Conservation (phyloP, 2,888 invertebrate genomes). For the Sclerodermus sp. region DNA sequence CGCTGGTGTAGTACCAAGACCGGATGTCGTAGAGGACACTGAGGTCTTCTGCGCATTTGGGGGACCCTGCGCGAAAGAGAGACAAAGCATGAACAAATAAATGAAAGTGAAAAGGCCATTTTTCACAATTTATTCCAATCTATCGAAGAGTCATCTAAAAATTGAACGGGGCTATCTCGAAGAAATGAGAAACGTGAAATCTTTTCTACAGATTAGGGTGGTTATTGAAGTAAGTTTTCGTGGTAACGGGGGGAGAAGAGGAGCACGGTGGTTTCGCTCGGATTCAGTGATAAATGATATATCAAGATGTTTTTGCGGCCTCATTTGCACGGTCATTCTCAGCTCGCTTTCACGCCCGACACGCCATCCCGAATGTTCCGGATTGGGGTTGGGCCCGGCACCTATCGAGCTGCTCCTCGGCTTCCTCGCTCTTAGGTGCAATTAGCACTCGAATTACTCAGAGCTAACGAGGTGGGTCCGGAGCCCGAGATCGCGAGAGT, state of each 20-base stretch:
- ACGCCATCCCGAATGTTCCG: constrained; percentile 28
- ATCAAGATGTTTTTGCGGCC: constrained; percentile 35
- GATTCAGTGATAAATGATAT: constrained; percentile 33
- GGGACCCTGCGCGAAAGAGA: too few species aligned
- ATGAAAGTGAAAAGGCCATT: too few species aligned
- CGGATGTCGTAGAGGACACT: constrained; percentile 60
- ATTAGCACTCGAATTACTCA: constrained; percentile 56
- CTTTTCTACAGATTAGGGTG: too few species aligned
- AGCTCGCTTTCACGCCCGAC: constrained; percentile 31
- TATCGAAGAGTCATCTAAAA: too few species aligned
- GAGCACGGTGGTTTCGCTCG: neutral
- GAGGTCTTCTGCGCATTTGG: constrained; percentile 83
- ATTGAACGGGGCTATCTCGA: too few species aligned
- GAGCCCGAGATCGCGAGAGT: constrained; percentile 43
- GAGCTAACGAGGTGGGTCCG: constrained; percentile 50
- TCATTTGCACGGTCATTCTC: constrained; percentile 36
- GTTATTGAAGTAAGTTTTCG: too few species aligned
- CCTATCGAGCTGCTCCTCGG: constrained; percentile 24
- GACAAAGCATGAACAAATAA: too few species aligned
- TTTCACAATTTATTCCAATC: too few species aligned
- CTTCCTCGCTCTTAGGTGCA: constrained; percentile 43
- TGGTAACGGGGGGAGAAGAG: too few species aligned
- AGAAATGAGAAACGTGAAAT: too few species aligned
- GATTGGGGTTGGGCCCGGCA: constrained; percentile 25
- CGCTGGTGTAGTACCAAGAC: constrained; percentile 50